Conservation (phyloP, 2,113 vertebrate species). For the Nycticryphes semicollaris region DNA sequence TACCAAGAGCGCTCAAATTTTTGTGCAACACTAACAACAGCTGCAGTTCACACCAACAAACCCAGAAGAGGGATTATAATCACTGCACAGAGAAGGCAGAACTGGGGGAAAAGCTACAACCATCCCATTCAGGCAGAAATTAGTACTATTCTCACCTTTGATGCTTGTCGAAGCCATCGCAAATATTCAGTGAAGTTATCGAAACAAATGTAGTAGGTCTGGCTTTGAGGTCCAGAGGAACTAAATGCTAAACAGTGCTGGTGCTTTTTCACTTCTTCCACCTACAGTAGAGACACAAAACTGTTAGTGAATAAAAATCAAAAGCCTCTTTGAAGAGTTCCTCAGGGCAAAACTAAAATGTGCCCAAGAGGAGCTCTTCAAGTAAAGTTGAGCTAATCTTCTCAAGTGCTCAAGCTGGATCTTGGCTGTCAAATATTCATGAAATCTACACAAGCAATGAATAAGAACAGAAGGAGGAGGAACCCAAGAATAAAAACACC, state of each 20-base stretch:
- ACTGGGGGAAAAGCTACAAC: not conserved
- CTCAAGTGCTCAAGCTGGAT: not conserved
- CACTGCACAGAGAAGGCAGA: not conserved
- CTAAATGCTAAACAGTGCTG: conserved; percentile 97
- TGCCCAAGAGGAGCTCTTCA: not conserved
- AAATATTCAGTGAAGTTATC: conserved; percentile 97
- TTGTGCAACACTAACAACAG: not conserved
- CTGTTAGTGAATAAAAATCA: not conserved
- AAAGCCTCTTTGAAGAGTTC: not conserved
- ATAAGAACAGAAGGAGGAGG: not conserved
- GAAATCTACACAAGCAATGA: not conserved
- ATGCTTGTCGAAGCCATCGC: conserved; percentile 93
- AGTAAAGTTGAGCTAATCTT: not conserved
- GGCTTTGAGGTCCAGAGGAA: conserved; percentile 96
- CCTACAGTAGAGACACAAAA: conserved; percentile 73
- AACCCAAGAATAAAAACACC: not conserved
- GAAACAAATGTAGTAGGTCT: conserved; percentile 96
- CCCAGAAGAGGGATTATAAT: not conserved
- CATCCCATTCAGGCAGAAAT: not conserved
- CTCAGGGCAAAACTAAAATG: not conserved
- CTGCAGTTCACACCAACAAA: not conserved
- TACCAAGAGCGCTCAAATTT: not conserved
- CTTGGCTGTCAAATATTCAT: not conserved
- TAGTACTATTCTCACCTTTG: conserved; percentile 83
- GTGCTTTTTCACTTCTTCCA: conserved; percentile 97